Evolutionary conservation across 2,888 invertebrate genomes (phyloP).

Genomic region (Pachliopta kotzebuea): DNA sequence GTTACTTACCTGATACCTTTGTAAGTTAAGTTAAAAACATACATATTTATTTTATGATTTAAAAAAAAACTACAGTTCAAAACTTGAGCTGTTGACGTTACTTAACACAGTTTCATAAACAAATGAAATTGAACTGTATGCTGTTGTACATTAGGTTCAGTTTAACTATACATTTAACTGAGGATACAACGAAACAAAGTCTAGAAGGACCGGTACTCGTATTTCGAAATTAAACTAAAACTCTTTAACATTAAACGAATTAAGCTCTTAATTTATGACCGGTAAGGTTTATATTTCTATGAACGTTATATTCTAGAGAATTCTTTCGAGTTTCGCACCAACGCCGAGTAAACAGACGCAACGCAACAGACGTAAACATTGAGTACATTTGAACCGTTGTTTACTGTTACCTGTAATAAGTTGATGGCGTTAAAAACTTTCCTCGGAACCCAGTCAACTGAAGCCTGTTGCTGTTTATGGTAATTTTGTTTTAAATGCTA

Average conservation of each 20-base stretch:
- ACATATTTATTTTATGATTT: too few species aligned
- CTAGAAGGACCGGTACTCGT: constrained; percentile 26
- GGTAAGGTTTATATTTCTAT: constrained; percentile 30
- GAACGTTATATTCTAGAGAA: constrained; percentile 43
- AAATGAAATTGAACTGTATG: not conserved
- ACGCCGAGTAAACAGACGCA: constrained; percentile 57
- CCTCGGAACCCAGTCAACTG: too few species aligned
- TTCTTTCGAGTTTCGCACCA: constrained; percentile 42
- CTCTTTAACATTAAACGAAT: constrained; percentile 22
- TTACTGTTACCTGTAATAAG: too few species aligned
- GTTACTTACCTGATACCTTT: too few species aligned
- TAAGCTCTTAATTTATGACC: not conserved
- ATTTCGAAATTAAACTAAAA: constrained; percentile 36
- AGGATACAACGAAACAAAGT: constrained; percentile 23
- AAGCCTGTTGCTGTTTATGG: too few species aligned
- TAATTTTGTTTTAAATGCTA: too few species aligned
- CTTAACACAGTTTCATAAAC: not conserved
- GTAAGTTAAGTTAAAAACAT: too few species aligned
- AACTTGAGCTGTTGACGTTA: constrained; percentile 17
- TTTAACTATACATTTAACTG: not conserved
- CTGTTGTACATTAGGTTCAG: not conserved
- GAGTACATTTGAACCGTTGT: constrained; percentile 8
- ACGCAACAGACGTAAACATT: constrained; percentile 50
- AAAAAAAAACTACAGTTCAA: too few species aligned
- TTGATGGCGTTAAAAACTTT: too few species aligned